Percentiles rank a stretch among this genome's conserved stretches.
Evolutionary conservation across 2,888 invertebrate species (phyloP).

Genomic region (Gymnocheta viridis): DNA sequence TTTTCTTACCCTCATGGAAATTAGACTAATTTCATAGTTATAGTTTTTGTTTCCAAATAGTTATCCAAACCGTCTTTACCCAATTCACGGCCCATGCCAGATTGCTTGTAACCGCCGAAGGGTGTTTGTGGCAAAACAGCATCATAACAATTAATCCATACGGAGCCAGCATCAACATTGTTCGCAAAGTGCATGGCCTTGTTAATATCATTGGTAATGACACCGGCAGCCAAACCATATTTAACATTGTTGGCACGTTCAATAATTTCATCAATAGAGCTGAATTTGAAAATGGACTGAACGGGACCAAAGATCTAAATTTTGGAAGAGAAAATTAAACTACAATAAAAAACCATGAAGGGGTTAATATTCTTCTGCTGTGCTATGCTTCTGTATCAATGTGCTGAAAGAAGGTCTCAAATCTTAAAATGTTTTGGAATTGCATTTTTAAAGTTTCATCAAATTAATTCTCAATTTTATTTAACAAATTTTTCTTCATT

Average conservation of each 20-base stretch:
- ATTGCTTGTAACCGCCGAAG: conserved; percentile 94
- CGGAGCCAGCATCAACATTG: conserved; percentile 89
- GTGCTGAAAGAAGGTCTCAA: too few relatives aligned
- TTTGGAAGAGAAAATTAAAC: neutral
- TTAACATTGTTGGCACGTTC: conserved; percentile 90
- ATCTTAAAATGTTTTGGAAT: too few relatives aligned
- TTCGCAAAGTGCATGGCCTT: conserved; percentile 89
- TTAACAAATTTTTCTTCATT: too few relatives aligned
- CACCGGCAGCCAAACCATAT: conserved; percentile 92
- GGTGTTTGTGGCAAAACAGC: conserved; percentile 86
- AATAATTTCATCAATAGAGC: conserved; percentile 87
- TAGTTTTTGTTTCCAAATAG: conserved; percentile 90
- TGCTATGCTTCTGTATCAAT: too few relatives aligned
- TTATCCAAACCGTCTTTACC: conserved; percentile 90
- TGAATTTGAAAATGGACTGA: conserved; percentile 92
- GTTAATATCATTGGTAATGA: conserved; percentile 90
- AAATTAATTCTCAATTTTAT: too few relatives aligned
- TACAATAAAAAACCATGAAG: too few relatives aligned
- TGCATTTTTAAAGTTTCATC: too few relatives aligned
- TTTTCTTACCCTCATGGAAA: neutral
- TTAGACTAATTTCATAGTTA: conserved; percentile 84
- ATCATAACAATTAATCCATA: conserved; percentile 86
- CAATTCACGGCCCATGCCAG: conserved; percentile 92
- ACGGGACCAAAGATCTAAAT: conserved; percentile 94
- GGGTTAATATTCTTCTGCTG: too few relatives aligned